Evolutionary conservation across 2,888 invertebrate genomes (phyloP), one percentile per base, ranked within the genome.

Genomic region (Diogma glabrata): DNA sequence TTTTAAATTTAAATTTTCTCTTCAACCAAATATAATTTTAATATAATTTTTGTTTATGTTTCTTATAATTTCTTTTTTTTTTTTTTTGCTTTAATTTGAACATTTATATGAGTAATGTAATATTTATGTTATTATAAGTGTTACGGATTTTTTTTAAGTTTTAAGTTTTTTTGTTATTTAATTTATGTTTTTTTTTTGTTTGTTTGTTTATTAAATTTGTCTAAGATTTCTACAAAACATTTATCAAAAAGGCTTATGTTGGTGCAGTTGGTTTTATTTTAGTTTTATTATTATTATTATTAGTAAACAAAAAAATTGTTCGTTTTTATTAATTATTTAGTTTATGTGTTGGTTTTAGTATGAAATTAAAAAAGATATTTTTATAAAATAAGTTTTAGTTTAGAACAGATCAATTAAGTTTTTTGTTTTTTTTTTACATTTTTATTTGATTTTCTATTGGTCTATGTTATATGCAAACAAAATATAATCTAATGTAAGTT

Each of bases 231-330:
- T 22, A 45, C 45, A 40, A 40, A 40, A 45, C 45, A 45, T 45
- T 45, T 46, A 46, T 46, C 46, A 46, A 46, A 43, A 46, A 46
- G 46, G 46, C 46, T 46, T 46, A 46, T 46, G 16, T 46, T 46
- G 46, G 46, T 46, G 46, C 46, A 24, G 26, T 46, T 46, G 23
- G 16, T 24, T 24, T 45, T 22, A 23, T 23, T 45, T 24, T 45
- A n/a, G n/a, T 36, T 46, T 46, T 24, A 24, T 22, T 46, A 16
- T 26, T 46, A 24, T 24, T 46, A 24, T n/a, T n/a, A n/a, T n/a
- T n/a, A n/a, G n/a, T n/a, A n/a, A n/a, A n/a, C n/a, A n/a, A n/a
- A n/a, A n/a, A n/a, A n/a, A n/a, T n/a, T n/a, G n/a, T n/a, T 46
- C 24, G 24, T 24, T 46, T 46, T 24, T 16, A 22, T 20, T 20